A percentile compares a stretch with the other conserved stretches of the same genome.
Evolutionary conservation across 2,888 invertebrate species (phyloP).

Genomic region (Stenotaenia linearis): DNA sequence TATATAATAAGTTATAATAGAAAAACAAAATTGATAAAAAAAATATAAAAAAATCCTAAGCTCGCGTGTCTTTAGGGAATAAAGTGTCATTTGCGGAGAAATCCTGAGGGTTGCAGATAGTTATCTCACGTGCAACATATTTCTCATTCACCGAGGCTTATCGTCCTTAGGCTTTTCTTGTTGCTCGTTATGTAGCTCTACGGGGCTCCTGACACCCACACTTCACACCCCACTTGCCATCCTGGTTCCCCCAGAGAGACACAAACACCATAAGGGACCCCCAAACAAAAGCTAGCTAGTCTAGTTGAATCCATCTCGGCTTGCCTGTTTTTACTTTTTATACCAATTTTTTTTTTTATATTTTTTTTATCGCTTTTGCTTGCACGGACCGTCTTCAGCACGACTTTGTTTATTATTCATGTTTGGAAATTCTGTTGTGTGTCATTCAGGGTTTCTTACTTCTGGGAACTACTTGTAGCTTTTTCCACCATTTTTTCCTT

Average conservation of each 20-base stretch:
- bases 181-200: neutral
- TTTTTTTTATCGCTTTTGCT: neutral
- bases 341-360: neutral
- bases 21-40: constrained; percentile 4
- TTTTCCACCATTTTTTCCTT: no score
- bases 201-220: constrained; percentile 7
- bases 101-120: constrained; percentile 26
- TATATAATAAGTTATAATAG: neutral
- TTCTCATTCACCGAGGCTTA: constrained; percentile 19
- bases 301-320: neutral
- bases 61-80: neutral
- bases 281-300: neutral
- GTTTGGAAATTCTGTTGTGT: neutral
- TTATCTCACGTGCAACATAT: constrained; percentile 23
- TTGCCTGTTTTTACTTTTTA: neutral
- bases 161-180: constrained; percentile 18
- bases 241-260: neutral
- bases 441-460: neutral
- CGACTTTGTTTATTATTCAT: neutral
- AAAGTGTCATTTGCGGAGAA: neutral
- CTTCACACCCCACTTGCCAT: constrained; percentile 26
- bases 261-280: constrained; percentile 1
- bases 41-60: no score
- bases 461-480: neutral
- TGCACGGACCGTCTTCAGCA: neutral